Base-by-base conservation (phyloP, 2,797 vertebrate genomes). In the Xerus rutilus region DNA sequence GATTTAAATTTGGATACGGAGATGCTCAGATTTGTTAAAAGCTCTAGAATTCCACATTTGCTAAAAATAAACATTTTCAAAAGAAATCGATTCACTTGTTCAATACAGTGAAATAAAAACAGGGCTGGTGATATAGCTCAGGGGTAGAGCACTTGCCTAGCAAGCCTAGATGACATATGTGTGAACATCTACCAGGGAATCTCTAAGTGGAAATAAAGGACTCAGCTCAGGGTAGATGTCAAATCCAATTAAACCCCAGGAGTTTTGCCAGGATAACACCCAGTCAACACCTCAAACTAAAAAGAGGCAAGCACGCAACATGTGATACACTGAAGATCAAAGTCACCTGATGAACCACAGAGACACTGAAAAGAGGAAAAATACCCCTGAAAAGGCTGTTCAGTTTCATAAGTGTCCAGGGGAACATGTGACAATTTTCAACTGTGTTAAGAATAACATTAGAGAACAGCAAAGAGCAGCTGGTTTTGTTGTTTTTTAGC, bases 21-120 rank as follows among this genome's bases (percentile, higher is more conserved):
- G 94, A 94, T 77, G 35, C 49, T 92, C 73, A 95, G 62, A 96
- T 69, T 78, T 95, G 49, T 82, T 92, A 88, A 91, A 69, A 72
- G 49, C 39, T 52, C 49, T 70, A 78, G 81, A 86, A 54, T 4
- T 64, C 54, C 64, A 62, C 54, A 62, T 47, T 57, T 85, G 25
- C 76, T 94, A 89, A 93, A 96, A 94, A 62, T 62, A 95, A 78
- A 59, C 28, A 52, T 96, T 59, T 91, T 23, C 54, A 77, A 81
- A 89, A 87, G 35, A 84, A 76, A 74, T 59, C 74, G 64, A 92
- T 35, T 95, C 7, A 67, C 64, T 87, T 89, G 62, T 76, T 90
- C 39, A 85, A 65, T 23, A 81, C 3, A 88, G 35, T 77, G 91
- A 95, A 93, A 84, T 76, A 76, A 84, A 69, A 81, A 32, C 28